Evolutionary conservation across 2,888 invertebrate species (phyloP), one percentile per base, ranked within the genome.

Genomic region (Cantharis nigra): DNA sequence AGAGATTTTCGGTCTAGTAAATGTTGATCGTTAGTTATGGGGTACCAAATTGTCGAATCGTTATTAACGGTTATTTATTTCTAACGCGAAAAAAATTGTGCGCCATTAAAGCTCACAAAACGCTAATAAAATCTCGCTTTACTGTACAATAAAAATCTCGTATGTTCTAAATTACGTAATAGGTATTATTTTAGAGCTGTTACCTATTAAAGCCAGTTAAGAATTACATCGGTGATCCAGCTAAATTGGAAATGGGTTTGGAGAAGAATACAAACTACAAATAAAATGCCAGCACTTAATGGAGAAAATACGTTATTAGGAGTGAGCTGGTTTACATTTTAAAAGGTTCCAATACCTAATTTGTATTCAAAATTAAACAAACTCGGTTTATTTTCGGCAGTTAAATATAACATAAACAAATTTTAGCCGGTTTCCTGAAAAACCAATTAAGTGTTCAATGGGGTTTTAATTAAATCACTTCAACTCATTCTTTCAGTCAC

Each of bases 181-280:
- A 49, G 33, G 73, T 28, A 71, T 76, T 70, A 73, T 73, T 73
- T 76, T 70, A 64, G 70, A 65, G 64, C 65, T 73, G 76, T 73
- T 73, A 62, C 70, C 73, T 72, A 76, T 72, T 76, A 76, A 73
- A 73, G 64, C 33, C 26, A 79, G 82, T 82, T 81, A 84, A 84
- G 84, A 83, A 85, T 85, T 84, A 84, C 82, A 80, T 80, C 79
- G 79, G 80, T 83, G 84, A 83, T 84, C 82, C 83, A 83, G 80
- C 82, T 83, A 84, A 85, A 85, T 85, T 84, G 85, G 84, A 84
- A 83, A 78, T 76, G 78, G 72, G 69, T 80, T 77, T 74, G 49
- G 79, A 69, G 23, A 65, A 62, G 83, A 83, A 84, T 84, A 82
- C 82, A 84, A 84, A 84, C 83, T 83, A 81, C 80, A 83, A 83